phyloP scores from a whole-genome alignment of 2,888 invertebrate genomes.

The Drosophila mercatorum region DNA sequence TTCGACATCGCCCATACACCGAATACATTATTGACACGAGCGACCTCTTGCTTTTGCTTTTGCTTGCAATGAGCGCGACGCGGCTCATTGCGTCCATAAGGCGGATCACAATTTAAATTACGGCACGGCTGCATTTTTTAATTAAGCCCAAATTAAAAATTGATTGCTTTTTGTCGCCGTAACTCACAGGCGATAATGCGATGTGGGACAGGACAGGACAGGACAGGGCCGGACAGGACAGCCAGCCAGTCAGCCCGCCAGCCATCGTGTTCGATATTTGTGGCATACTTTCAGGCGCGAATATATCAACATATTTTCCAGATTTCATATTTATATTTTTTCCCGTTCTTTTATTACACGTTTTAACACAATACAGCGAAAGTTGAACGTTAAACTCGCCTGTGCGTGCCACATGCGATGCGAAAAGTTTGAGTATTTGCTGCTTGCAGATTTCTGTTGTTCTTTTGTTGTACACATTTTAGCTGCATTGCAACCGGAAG shows the following conservation, averaged over 20 bases:
- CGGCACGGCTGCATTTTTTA: slow-evolving; percentile 67
- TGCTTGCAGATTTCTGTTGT: slow-evolving; percentile 18
- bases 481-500: slow-evolving; percentile 61
- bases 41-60: slow-evolving; percentile 2
- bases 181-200: slow-evolving; percentile 50
- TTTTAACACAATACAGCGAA: slow-evolving; percentile 32
- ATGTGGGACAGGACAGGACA: neutral
- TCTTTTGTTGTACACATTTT: slow-evolving; percentile 49
- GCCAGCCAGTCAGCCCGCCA: neutral
- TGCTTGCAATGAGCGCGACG: neutral
- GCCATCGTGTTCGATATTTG: slow-evolving; percentile 22
- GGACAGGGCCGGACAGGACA: neutral
- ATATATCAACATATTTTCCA: slow-evolving; percentile 17
- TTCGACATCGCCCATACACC: slow-evolving; percentile 37
- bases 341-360: slow-evolving; percentile 8
- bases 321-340: neutral
- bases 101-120: slow-evolving; percentile 64
- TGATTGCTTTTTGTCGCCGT: slow-evolving; percentile 72
- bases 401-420: slow-evolving; percentile 73
- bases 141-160: slow-evolving; percentile 76
- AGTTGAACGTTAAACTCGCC: slow-evolving; percentile 40
- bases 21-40: slow-evolving; percentile 45
- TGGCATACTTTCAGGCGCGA: slow-evolving; percentile 25
- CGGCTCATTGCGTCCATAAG: slow-evolving; percentile 33
- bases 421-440: slow-evolving; percentile 50